Evolutionary conservation across 1,140 invertebrate species (phyloP).

Genomic region (Eurosta solidaginis): DNA sequence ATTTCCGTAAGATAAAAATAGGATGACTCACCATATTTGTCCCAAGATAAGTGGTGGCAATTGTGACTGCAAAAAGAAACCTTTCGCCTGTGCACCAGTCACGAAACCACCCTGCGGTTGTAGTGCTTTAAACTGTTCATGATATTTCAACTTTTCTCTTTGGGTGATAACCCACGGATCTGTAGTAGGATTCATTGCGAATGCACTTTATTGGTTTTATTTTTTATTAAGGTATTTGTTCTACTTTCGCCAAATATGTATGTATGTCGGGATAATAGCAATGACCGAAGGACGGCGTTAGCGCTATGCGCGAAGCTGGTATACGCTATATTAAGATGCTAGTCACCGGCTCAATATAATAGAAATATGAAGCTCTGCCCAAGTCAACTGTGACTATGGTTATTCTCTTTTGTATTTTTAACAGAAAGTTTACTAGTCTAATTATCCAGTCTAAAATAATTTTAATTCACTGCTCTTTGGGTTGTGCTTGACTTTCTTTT

Average conservation of each 20-base stretch:
- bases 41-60: slow-evolving; percentile 85
- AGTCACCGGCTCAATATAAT: background rate
- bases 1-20: background rate
- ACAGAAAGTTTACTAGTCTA: too few species aligned
- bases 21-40: slow-evolving; percentile 84
- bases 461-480: background rate
- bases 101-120: slow-evolving; percentile 86
- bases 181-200: slow-evolving; percentile 60
- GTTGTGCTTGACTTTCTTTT: background rate
- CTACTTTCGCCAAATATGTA: background rate
- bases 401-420: too few species aligned
- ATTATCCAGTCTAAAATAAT: background rate
- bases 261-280: too few species aligned
- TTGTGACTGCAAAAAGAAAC: slow-evolving; percentile 90
- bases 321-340: background rate
- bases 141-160: slow-evolving; percentile 85
- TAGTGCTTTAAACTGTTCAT: slow-evolving; percentile 87
- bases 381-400: background rate
- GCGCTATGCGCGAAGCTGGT: background rate
- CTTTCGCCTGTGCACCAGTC: slow-evolving; percentile 93
- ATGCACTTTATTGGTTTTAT: background rate
- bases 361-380: background rate
- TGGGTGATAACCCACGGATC: slow-evolving; percentile 89
- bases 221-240: background rate
- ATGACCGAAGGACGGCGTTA: background rate